Conservation (phyloP, 2,797 vertebrate genomes). For the Amphiprion clarkii region DNA sequence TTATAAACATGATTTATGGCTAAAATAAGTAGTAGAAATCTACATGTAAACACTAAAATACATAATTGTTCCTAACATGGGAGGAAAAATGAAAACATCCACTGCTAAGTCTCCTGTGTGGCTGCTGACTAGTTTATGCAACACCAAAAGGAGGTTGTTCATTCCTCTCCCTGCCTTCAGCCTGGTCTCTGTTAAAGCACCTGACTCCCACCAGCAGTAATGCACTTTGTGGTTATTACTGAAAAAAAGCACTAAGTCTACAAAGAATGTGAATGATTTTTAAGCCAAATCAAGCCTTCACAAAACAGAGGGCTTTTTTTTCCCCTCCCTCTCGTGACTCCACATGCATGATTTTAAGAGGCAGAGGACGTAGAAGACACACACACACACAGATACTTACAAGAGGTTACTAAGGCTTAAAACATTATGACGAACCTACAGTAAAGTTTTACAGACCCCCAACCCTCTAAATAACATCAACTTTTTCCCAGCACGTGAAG, state of each 20-base stretch:
- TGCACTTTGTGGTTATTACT: conserved; percentile 63
- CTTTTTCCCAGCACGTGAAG: conserved; percentile 46
- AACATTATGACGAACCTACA: conserved; percentile 41
- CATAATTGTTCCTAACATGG: background rate
- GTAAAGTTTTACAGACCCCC: background rate
- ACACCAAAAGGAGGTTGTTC: conserved; percentile 3
- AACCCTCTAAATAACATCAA: background rate
- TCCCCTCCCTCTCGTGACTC: conserved; percentile 47
- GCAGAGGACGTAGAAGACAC: no score
- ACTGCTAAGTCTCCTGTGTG: no score
- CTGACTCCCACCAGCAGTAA: conserved; percentile 77
- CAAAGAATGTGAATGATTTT: conserved; percentile 83
- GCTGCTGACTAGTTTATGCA: conserved; percentile 18
- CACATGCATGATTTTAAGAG: conserved; percentile 34
- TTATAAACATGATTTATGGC: background rate
- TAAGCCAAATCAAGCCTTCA: conserved; percentile 81
- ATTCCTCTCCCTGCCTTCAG: conserved; percentile 22
- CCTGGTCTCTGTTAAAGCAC: conserved; percentile 68
- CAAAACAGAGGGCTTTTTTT: conserved; percentile 48
- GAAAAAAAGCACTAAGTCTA: conserved; percentile 72
- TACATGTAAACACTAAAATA: no score
- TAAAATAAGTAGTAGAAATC: background rate
- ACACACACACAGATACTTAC: background rate
- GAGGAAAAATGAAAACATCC: background rate
- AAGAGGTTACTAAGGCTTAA: conserved; percentile 12